These are phyloP conservation scores for Sisor rabdophorus DNA, from an alignment of 2,113 vertebrate genomes.

Conservation along the genomic window DNA sequence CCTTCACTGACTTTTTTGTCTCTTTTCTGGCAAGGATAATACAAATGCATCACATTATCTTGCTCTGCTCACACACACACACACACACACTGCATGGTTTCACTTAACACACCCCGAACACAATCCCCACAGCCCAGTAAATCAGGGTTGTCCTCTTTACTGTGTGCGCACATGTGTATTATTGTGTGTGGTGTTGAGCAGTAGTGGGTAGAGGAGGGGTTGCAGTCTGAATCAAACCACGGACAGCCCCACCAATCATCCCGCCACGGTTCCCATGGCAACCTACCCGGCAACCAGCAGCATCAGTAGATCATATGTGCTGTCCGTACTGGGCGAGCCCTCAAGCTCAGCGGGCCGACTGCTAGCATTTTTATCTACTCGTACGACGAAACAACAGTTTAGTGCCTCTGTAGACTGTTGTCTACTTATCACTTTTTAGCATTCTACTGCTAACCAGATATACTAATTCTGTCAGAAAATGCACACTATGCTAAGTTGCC, in stretches of 20 bases:
- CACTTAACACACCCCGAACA: constrained; percentile 53
- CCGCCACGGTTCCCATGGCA: constrained; percentile 86
- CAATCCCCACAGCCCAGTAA: constrained; percentile 47
- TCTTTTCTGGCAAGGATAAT: constrained; percentile 12
- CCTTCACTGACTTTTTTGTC: constrained; percentile 24
- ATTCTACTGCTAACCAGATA: background rate
- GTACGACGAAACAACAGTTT: background rate
- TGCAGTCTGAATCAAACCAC: constrained; percentile 67
- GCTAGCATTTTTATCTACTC: constrained; percentile 26
- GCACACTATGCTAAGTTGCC: background rate
- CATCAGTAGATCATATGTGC: constrained; percentile 88
- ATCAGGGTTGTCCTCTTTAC: constrained; percentile 76
- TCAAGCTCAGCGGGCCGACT: constrained; percentile 69
- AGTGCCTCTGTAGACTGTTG: background rate
- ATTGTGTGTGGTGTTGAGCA: constrained; percentile 20
- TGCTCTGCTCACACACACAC: background rate
- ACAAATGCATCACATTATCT: background rate
- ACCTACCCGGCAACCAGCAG: constrained; percentile 83
- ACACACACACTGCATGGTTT: constrained; percentile 43
- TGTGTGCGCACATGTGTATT: constrained; percentile 53
- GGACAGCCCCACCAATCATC: constrained; percentile 84
- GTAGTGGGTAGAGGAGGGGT: constrained; percentile 24
- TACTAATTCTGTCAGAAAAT: background rate
- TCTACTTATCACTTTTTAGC: background rate
- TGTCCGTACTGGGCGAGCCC: constrained; percentile 80